A percentile compares a stretch with the other conserved stretches of the same genome.
Evolutionary conservation across 2,113 vertebrate genomes (phyloP).

Genomic region (Bos taurus): ARS-UCD2.0 NC_037329.1:72002001-72002500

Average conservation of each 20-base stretch:
- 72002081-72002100: not conserved
- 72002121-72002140: not conserved
- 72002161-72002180: not conserved
- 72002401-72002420: not conserved
- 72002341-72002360: not conserved
- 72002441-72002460: not conserved
- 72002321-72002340: not conserved
- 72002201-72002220: not conserved
- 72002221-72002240: not conserved
- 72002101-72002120: not conserved
- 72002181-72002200: not conserved
- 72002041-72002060: not conserved
- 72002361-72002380: not conserved
- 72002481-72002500: not conserved
- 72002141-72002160: not conserved
- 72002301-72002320: not conserved
- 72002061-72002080: not conserved
- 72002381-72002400: not conserved
- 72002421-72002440: not conserved
- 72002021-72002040: not conserved
- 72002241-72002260: not conserved
- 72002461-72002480: not conserved
- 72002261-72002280: not conserved
- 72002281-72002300: not conserved
- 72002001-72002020: too few species aligned